Conservation (phyloP, 2,888 invertebrate species). For the Nephrocerus scutellatus region DNA sequence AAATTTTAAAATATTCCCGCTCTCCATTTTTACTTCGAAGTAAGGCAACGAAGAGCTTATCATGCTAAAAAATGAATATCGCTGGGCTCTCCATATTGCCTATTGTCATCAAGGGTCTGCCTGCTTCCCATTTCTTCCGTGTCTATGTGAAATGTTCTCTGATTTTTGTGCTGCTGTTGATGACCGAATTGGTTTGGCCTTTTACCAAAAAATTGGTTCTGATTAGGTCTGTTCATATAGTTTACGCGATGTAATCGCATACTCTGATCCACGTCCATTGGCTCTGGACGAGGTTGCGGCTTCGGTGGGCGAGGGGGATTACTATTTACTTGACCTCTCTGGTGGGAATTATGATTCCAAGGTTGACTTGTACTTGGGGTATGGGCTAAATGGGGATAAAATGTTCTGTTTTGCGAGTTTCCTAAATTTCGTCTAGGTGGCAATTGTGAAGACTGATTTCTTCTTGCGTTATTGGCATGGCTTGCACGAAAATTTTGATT, state of each 20-base stretch:
- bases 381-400: background rate
- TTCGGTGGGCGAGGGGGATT: constrained; percentile 6
- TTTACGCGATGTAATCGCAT: too few relatives aligned
- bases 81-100: too few relatives aligned
- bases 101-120: too few relatives aligned
- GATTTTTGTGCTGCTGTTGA: too few relatives aligned
- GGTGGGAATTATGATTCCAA: constrained; percentile 1
- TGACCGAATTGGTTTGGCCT: constrained; percentile 12
- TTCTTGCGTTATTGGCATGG: background rate
- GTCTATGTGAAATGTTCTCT: too few relatives aligned
- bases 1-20: constrained; percentile 8
- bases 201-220: constrained; percentile 10
- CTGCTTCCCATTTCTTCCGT: too few relatives aligned
- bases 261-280: too few relatives aligned
- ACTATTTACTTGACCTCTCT: background rate
- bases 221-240: constrained; percentile 14
- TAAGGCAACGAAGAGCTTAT: constrained; percentile 12
- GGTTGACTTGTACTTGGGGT: background rate
- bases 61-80: constrained; percentile 9
- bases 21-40: constrained; percentile 5
- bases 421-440: constrained; percentile 6
- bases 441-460: too few relatives aligned
- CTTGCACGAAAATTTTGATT: too few relatives aligned
- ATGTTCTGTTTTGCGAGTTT: constrained; percentile 1
- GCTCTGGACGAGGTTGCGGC: constrained; percentile 8